Conservation (phyloP, 30 jellyfish, hydroid and myxozoan species). For the Hydractinia symbiolongicarpus region DNA sequence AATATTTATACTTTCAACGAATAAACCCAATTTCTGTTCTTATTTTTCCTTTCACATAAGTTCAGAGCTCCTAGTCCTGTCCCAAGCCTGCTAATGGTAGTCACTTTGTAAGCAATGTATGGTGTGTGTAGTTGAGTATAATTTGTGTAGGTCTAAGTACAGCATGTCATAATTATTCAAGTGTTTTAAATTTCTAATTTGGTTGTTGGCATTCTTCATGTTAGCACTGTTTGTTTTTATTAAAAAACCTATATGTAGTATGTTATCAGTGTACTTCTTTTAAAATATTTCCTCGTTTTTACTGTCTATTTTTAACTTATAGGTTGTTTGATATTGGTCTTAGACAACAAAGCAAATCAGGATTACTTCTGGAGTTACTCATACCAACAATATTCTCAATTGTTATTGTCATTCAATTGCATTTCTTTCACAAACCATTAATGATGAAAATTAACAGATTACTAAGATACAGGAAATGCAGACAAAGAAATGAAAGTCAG, state of each 20-base stretch:
- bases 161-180: no score
- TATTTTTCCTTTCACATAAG: no score
- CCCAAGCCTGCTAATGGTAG: conserved; percentile 28
- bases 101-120: conserved; percentile 78
- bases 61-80: conserved; percentile 11
- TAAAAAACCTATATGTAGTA: no score
- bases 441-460: conserved; percentile 71
- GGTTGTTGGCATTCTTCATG: no score
- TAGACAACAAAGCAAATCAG: conserved; percentile 85
- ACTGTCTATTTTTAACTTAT: background rate
- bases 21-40: no score
- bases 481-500: background rate
- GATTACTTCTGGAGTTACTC: conserved; percentile 67
- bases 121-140: conserved; percentile 95
- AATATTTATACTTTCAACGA: no score
- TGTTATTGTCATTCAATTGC: conserved; percentile 81
- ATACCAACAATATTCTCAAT: conserved; percentile 88
- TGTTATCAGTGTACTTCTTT: background rate
- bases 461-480: conserved; percentile 51
- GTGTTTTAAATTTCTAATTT: no score
- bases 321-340: conserved; percentile 93
- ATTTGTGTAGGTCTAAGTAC: no score
- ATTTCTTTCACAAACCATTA: conserved; percentile 89
- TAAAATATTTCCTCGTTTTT: background rate
- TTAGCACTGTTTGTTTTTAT: no score